Base-by-base conservation (phyloP, 2,113 vertebrate species). In the Erinaceus europaeus region DNA sequence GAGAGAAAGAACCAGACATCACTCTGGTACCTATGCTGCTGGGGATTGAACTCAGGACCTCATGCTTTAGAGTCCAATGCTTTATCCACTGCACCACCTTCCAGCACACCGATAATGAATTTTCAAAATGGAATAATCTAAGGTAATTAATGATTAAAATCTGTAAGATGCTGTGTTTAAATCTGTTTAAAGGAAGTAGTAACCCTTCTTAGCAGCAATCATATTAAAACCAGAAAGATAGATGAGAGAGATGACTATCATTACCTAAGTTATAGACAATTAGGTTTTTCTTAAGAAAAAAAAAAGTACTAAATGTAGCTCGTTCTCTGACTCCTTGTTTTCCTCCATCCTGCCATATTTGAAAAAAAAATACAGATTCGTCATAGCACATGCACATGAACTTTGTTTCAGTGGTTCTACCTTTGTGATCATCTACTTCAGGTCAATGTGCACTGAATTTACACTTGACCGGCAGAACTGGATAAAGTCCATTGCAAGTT, bases 401-500 rank as follows among this genome's bases (percentile, higher is more conserved):
- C 34, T 34, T 81, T 25, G 3, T 78, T 88, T 42, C 50, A 6
- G 32, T 52, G 42, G 25, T 44, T 25, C 7, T 48, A 55, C 6
- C 34, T 85, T 50, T 73, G 52, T 64, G 12, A 59, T 72, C 46
- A 65, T 75, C 69, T 76, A 62, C 40, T 90, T 89, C 75, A 93
- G 71, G 40, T 87, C 44, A 17, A 38, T 81, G 71, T 79, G 69
- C 29, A 38, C 21, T 78, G 55, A 82, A 86, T 93, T 90, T 90
- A 71, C 25, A 89, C 65, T 50, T 52, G 20, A 83, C 55, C 86
- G 40, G 64, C 21, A 85, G 83, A 85, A 44, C 74, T 94, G 87
- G 84, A 89, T 84, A 89, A 90, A 94, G 93, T 93, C 44, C 90
- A 94, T 87, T 94, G 89, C 1, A 93, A 93, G 71, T 90, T 71